Base-by-base conservation (phyloP, 23 tunicate species). In the Ascidia mentula region DNA sequence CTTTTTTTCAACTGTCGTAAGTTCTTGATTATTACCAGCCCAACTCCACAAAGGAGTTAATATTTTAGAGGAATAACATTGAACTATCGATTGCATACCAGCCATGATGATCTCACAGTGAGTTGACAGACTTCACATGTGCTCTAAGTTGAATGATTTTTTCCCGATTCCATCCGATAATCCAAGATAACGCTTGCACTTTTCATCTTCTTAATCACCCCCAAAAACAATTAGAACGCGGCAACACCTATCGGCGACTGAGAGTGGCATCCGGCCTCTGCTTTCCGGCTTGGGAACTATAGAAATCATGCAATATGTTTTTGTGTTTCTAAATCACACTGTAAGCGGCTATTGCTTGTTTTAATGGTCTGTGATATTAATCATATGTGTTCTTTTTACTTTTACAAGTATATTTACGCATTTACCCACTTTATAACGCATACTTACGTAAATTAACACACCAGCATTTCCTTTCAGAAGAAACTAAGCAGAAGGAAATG, bases 61-160 rank as follows among this genome's bases (percentile, higher is more conserved):
- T 83, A 83, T 38, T 74, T 84, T 75, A 76, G 80, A 77, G 34
- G 88, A 75, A 76, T 84, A 76, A 35, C 75, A 84, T 61, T 76
- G 75, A 75, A 84, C 78, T 84, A 84, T 40, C 39, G 80, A 84
- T 76, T 84, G 80, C 88, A 76, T 76, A 84, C 88, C 88, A 77
- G 88, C 88, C 88, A 84, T 84, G 75, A 84, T 76, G 88, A 84
- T 59, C 35, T 53, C 65, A 53, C 65, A 53, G 24, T 22, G 39
- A 32, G 8, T 70, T 70, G 36, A 70, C 74, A 70, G 39, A 33
- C 38, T 28, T 70, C 74, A 70, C 74, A 70, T 70, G 39, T 32
- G 39, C 74, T 70, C 38, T 70, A 70, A 30, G 74, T 18, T 34
- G 74, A 70, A 33, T 70, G 65, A 53, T 53, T 53, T 6, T 53